Base-by-base conservation (phyloP, 1,140 invertebrate genomes). In the Ridgeia piscesae region DNA sequence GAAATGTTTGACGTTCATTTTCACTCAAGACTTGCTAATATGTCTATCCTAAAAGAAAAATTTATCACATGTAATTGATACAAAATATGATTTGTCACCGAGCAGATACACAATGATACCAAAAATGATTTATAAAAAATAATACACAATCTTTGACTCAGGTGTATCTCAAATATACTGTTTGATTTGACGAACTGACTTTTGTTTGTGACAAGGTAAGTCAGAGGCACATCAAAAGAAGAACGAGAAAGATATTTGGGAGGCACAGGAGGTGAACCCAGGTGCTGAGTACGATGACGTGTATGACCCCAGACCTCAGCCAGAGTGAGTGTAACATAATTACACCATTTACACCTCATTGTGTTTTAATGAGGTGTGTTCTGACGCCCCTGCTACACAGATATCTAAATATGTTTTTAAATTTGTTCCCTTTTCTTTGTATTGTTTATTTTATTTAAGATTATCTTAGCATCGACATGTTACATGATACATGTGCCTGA, bases 221-320 rank as follows among this genome's bases (percentile, higher is more conserved):
- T 33, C 34, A 34, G 33, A 34, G 35, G n/a, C 33, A 17, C 34
- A 34, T 6, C 6, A 91, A 34, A 94, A 94, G 91, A 94, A 94
- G 88, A 93, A 94, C 91, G 92, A 91, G 92, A 96, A 96, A 93
- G 96, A 97, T 94, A 97, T 97, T 94, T 97, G 97, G 97, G 95
- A 96, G 93, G 94, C 96, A 2, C 96, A 96, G 33, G 97, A 97
- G 94, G 95, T 96, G 31, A 94, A 93, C n/a, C 95, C 95, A 88
- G 95, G 95, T 88, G 95, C 96, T 91, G 95, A 96, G 92, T 96
- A 93, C 94, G 95, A 96, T 50, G 97, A 97, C 94, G 93, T 96
- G 14, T 94, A 95, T 94, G 97, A 97, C 94, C 97, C 97, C 1
- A 96, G 98, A 91, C 97, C 97, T 94, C 96, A 96, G 88, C 98